Evolutionary conservation across 2,113 vertebrate species (phyloP).

Genomic region (Psilopsiagon aurifrons): DNA sequence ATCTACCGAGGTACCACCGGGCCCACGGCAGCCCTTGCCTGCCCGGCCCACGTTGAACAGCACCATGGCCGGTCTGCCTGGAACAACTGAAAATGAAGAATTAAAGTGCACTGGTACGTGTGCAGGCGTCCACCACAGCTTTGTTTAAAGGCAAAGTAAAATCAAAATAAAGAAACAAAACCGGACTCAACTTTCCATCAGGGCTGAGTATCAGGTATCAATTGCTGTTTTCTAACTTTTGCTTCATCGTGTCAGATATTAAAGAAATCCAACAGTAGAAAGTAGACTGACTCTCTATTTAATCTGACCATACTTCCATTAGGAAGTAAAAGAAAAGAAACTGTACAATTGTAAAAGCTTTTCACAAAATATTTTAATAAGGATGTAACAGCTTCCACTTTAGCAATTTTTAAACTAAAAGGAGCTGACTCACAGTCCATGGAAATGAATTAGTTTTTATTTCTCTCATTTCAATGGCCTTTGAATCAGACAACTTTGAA

Average conservation of each 20-base stretch:
- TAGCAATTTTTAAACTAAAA: slow-evolving; percentile 43
- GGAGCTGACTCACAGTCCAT: slow-evolving; percentile 11
- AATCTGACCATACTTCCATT: background rate
- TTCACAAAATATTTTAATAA: slow-evolving; percentile 64
- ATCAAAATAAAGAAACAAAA: background rate
- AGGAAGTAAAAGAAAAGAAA: slow-evolving; percentile 28
- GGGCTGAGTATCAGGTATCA: background rate
- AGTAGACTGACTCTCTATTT: slow-evolving; percentile 39
- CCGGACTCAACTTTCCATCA: background rate
- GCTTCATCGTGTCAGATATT: background rate
- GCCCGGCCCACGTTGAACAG: background rate
- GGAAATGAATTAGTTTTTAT: background rate
- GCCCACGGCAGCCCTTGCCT: background rate
- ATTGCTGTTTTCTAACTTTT: background rate
- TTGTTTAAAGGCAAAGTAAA: background rate
- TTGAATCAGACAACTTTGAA: slow-evolving; percentile 10
- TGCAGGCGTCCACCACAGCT: background rate
- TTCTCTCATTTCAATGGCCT: slow-evolving; percentile 21
- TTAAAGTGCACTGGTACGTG: background rate
- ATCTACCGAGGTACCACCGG: background rate
- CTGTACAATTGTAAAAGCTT: slow-evolving; percentile 36
- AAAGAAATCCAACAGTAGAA: background rate
- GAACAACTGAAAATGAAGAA: background rate
- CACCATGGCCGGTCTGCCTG: background rate
- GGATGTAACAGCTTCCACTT: slow-evolving; percentile 48